Conservation (phyloP, 2,888 invertebrate species). For the Papilio gigon region DNA sequence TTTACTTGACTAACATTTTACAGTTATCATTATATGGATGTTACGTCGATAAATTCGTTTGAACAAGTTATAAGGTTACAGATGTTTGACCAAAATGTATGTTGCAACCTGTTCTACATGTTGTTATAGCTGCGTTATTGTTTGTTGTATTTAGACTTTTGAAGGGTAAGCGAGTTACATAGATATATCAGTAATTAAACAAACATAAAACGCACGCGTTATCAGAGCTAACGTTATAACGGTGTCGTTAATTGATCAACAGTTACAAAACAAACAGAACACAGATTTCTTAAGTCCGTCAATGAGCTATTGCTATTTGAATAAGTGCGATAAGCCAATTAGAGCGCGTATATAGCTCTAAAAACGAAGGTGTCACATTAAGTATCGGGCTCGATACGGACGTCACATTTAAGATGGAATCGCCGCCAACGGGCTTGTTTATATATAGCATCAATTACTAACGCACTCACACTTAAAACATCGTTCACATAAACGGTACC, state of each 20-base stretch:
- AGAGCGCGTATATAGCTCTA: conserved; percentile 49
- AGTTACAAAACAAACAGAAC: conserved; percentile 59
- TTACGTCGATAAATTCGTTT: conserved; percentile 11
- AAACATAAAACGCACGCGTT: conserved; percentile 38
- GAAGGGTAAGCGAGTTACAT: conserved; percentile 41
- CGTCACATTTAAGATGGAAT: conserved; percentile 39
- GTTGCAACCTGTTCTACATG: conserved; percentile 1
- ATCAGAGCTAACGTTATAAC: conserved; percentile 25
- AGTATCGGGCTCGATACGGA: conserved; percentile 12
- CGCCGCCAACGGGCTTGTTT: conserved; percentile 33
- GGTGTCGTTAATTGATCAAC: conserved; percentile 45
- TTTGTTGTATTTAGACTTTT: conserved; percentile 13
- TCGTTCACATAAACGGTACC: conserved; percentile 54
- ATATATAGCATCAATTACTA: conserved; percentile 8
- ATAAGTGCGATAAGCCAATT: conserved; percentile 56
- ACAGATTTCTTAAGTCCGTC: conserved; percentile 54
- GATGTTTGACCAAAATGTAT: neutral
- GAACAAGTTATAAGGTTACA: neutral
- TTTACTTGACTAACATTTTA: conserved; percentile 36
- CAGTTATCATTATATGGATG: conserved; percentile 27
- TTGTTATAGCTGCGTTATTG: neutral
- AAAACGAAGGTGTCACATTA: conserved; percentile 46
- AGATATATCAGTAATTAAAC: conserved; percentile 44
- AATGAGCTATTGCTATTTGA: conserved; percentile 59
- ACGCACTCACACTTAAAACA: conserved; percentile 36